Evolutionary conservation across 2,113 vertebrate species (phyloP).

Genomic region (Rana temporaria): DNA sequence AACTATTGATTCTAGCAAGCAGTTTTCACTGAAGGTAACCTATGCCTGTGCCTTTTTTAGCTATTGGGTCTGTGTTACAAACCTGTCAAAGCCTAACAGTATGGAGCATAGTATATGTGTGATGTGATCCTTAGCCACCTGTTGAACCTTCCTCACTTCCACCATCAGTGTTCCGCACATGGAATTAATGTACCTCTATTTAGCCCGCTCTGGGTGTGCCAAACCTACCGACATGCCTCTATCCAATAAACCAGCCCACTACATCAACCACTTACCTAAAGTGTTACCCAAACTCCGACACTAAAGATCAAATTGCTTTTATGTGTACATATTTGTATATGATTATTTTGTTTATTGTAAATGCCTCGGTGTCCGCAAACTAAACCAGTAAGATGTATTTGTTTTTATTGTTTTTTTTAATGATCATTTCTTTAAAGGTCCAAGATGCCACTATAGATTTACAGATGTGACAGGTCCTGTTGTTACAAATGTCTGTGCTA

Average conservation of each 20-base stretch:
- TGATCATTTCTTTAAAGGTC: background rate
- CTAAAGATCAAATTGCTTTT: slow-evolving; percentile 1
- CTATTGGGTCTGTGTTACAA: too few species aligned
- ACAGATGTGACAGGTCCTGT: slow-evolving; percentile 1
- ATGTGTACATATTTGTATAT: slow-evolving; percentile 37
- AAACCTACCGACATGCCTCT: background rate
- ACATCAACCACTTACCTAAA: background rate
- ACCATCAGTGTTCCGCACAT: too few species aligned
- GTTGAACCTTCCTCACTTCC: too few species aligned
- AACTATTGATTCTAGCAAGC: too few species aligned
- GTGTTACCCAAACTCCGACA: slow-evolving; percentile 26
- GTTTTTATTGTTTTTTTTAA: background rate
- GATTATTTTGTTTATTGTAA: slow-evolving; percentile 43
- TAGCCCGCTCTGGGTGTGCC: background rate
- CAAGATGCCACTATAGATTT: background rate
- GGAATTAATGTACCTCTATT: background rate
- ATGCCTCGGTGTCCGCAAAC: background rate
- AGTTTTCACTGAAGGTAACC: too few species aligned
- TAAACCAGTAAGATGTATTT: background rate
- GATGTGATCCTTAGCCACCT: too few species aligned
- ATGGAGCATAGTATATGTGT: too few species aligned
- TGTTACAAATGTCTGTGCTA: slow-evolving; percentile 14
- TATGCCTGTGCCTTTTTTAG: too few species aligned
- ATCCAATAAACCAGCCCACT: background rate
- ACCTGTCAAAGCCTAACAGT: too few species aligned